phyloP scores from a whole-genome alignment of 2,113 vertebrate species.

The Labeo catla region DNA sequence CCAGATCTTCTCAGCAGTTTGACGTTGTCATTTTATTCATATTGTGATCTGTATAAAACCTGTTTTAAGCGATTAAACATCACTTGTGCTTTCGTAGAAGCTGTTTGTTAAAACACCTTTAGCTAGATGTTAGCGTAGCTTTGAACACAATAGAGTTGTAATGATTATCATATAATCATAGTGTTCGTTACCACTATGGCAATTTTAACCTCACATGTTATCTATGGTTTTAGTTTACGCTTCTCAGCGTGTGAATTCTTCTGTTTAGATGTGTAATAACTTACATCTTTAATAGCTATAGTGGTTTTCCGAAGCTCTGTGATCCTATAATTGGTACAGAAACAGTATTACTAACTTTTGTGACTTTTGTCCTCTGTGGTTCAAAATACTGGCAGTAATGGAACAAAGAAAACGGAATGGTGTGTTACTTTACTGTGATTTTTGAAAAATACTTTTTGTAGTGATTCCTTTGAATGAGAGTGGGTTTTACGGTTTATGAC shows the following conservation, averaged over 20 bases:
- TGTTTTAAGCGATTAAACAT: background rate
- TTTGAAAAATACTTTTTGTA: background rate
- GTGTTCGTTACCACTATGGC: background rate
- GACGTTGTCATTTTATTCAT: background rate
- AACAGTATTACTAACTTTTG: too few species aligned
- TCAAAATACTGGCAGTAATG: background rate
- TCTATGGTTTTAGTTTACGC: background rate
- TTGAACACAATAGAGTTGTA: background rate
- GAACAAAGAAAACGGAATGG: too few species aligned
- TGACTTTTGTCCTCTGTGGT: background rate
- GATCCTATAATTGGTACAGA: too few species aligned
- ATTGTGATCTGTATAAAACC: background rate
- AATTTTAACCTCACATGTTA: background rate
- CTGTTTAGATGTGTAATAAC: background rate
- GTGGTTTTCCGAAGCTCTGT: background rate
- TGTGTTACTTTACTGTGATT: background rate
- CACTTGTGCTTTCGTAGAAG: background rate
- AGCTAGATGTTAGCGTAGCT: constrained; percentile 12
- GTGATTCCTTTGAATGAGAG: background rate
- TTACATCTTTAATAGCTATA: background rate
- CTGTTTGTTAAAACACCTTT: background rate
- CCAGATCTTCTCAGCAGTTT: background rate
- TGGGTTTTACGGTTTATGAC: background rate
- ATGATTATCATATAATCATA: too few species aligned
- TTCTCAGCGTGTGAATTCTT: background rate